These are phyloP conservation scores for Azorinus chamasolen DNA, from an alignment of 2,888 invertebrate species.

Conservation along the genomic window DNA sequence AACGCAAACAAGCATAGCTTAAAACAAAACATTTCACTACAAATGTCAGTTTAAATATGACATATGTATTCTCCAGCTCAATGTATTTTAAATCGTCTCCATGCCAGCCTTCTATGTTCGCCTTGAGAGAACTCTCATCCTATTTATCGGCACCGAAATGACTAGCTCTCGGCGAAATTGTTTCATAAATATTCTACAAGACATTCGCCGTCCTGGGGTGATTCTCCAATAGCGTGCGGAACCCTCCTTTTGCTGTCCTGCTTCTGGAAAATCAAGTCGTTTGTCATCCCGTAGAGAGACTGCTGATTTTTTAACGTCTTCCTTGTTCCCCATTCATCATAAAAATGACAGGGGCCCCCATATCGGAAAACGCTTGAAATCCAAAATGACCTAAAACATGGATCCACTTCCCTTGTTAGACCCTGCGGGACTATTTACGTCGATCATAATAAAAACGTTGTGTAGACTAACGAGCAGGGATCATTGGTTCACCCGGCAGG, in stretches of 20 bases:
- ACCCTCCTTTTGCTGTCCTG: constrained; percentile 25
- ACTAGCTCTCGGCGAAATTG: constrained; percentile 41
- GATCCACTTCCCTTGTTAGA: constrained; percentile 34
- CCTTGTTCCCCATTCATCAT: constrained; percentile 44
- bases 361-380: constrained; percentile 46
- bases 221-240: constrained; percentile 44
- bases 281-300: constrained; percentile 37
- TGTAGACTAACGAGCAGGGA: constrained; percentile 28
- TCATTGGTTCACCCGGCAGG: constrained; percentile 32
- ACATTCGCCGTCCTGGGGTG: constrained; percentile 14
- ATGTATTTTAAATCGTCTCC: too few species aligned
- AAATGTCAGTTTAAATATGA: too few species aligned
- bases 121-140: constrained; percentile 14
- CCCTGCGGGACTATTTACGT: constrained; percentile 33
- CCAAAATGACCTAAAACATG: constrained; percentile 47
- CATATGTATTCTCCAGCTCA: too few species aligned
- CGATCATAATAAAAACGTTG: constrained; percentile 37
- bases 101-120: background rate
- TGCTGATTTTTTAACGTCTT: constrained; percentile 44
- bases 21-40: too few species aligned
- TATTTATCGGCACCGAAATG: constrained; percentile 50
- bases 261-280: constrained; percentile 20
- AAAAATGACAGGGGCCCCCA: constrained; percentile 40
- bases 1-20: too few species aligned
- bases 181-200: constrained; percentile 51